phyloP scores from a whole-genome alignment of 2,888 invertebrate species.

The Luperina testacea region DNA sequence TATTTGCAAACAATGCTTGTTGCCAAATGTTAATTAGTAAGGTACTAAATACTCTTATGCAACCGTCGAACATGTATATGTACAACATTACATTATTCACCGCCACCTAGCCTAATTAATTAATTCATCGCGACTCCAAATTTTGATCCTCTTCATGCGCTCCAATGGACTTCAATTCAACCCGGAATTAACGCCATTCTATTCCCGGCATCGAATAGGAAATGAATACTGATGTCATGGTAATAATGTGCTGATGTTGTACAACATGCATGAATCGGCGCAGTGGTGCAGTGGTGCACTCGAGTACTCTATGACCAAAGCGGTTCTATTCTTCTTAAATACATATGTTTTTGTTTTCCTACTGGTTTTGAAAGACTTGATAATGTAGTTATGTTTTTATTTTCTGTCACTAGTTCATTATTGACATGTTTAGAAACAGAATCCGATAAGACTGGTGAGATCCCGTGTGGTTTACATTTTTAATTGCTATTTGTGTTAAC shows the following conservation, averaged over 20 bases:
- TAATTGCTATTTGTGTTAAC: neutral
- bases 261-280: slow-evolving; percentile 20
- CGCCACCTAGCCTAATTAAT: neutral
- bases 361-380: neutral
- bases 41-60: neutral
- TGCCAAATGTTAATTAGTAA: neutral
- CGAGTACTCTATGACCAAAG: neutral
- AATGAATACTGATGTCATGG: slow-evolving; percentile 41
- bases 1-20: neutral
- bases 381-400: neutral
- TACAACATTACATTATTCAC: neutral
- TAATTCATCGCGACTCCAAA: neutral
- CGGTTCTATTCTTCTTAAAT: neutral
- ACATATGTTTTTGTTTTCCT: neutral
- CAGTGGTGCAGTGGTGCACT: neutral
- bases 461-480: neutral
- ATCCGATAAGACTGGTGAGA: slow-evolving; percentile 1
- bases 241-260: too few species aligned
- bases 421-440: slow-evolving; percentile 9
- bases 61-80: neutral
- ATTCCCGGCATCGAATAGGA: slow-evolving; percentile 8
- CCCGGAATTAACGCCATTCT: slow-evolving; percentile 5
- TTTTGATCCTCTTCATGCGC: slow-evolving; percentile 1
- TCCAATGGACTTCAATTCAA: slow-evolving; percentile 22
- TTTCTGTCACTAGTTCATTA: neutral